Conservation (phyloP, 1,140 invertebrate genomes). For the Apis cerana region DNA sequence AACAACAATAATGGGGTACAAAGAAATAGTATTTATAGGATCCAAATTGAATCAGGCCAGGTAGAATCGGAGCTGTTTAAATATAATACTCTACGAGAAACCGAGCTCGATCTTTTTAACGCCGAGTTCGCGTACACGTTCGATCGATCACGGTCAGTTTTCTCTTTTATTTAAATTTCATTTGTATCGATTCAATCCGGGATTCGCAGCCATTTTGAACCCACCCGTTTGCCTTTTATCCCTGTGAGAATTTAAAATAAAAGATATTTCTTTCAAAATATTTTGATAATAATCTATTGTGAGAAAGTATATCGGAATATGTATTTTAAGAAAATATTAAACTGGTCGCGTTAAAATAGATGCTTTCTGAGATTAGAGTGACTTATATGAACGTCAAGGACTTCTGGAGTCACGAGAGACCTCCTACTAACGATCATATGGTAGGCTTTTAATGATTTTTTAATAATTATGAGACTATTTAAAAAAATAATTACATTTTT, state of each 20-base stretch:
- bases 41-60: conserved; percentile 47
- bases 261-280: not conserved
- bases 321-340: not conserved
- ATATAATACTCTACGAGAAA: conserved; percentile 43
- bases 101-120: conserved; percentile 31
- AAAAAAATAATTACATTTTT: not conserved
- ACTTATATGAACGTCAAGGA: not conserved
- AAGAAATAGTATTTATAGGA: conserved; percentile 52
- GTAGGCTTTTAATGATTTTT: not conserved
- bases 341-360: not conserved
- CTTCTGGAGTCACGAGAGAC: not conserved
- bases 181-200: not conserved
- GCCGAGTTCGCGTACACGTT: too few relatives aligned
- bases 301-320: not conserved
- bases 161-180: conserved; percentile 11
- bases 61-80: conserved; percentile 49
- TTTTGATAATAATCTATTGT: too few relatives aligned
- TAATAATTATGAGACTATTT: not conserved
- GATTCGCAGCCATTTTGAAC: not conserved
- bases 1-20: conserved; percentile 29
- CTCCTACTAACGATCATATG: not conserved
- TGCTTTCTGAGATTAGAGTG: not conserved
- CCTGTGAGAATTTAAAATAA: conserved; percentile 3
- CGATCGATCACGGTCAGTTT: conserved; percentile 32
- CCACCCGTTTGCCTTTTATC: not conserved